phyloP scores from a whole-genome alignment of 2,797 vertebrate species.

The Brachymystax lenok region DNA sequence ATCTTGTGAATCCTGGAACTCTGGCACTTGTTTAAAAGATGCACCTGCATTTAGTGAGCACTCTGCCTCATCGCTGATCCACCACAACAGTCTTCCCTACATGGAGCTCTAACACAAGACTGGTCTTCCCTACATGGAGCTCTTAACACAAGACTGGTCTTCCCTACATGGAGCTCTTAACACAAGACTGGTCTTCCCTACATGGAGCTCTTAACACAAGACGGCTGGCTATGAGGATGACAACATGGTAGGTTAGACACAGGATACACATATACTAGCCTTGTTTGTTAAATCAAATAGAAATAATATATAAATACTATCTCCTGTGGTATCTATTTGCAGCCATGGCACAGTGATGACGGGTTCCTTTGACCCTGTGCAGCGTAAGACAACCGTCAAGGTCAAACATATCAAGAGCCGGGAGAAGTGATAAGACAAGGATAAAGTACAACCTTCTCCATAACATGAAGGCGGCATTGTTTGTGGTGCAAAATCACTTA shows the following conservation, averaged over 20 bases:
- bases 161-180: constrained; percentile 66
- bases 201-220: constrained; percentile 79
- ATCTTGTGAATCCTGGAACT: no score
- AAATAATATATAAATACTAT: neutral
- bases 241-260: neutral
- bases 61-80: no score
- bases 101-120: constrained; percentile 81
- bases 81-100: no score
- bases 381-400: constrained; percentile 88
- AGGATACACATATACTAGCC: no score
- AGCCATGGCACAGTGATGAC: constrained; percentile 92
- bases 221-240: constrained; percentile 80
- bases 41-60: no score
- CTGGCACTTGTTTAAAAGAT: no score
- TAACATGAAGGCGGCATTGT: no score
- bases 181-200: constrained; percentile 61
- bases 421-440: constrained; percentile 88
- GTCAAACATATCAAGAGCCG: constrained; percentile 90
- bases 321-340: constrained; percentile 16
- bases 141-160: constrained; percentile 84
- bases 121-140: constrained; percentile 12
- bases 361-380: constrained; percentile 73
- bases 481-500: no score
- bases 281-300: no score
- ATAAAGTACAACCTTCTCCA: constrained; percentile 36